phyloP scores from a whole-genome alignment of 1,140 invertebrate genomes.

The Lordiphosa stackelbergi region DNA sequence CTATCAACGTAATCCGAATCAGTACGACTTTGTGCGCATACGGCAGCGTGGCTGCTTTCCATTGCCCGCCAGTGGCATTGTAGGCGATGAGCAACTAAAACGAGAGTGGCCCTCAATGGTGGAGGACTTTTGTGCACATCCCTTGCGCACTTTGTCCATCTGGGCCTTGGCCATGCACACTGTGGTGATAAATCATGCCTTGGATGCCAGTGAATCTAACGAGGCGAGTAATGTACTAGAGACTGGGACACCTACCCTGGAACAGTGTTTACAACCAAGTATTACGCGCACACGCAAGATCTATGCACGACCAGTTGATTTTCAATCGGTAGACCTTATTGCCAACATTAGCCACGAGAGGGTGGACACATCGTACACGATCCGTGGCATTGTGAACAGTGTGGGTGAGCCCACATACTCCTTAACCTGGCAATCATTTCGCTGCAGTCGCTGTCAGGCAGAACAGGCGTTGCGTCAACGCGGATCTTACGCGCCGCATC shows the following conservation, averaged over 20 bases:
- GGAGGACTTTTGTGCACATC: conserved; percentile 79
- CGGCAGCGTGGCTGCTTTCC: conserved; percentile 77
- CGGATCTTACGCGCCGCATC: conserved; percentile 44
- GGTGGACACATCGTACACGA: conserved; percentile 81
- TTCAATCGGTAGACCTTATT: conserved; percentile 40
- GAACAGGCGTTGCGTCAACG: conserved; percentile 81
- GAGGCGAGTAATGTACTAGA: neutral
- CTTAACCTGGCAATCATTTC: conserved; percentile 88
- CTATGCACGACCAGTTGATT: conserved; percentile 41
- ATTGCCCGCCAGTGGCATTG: conserved; percentile 78
- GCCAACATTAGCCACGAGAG: conserved; percentile 28
- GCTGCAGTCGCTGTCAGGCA: conserved; percentile 84
- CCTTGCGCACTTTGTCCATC: conserved; percentile 79
- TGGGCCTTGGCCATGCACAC: conserved; percentile 83
- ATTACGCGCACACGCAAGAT: conserved; percentile 39
- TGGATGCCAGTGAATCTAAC: conserved; percentile 22
- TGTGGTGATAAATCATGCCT: conserved; percentile 64
- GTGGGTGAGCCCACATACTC: conserved; percentile 86
- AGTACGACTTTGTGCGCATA: conserved; percentile 77
- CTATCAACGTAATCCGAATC: conserved; percentile 66
- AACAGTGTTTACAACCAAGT: conserved; percentile 26
- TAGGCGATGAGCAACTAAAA: conserved; percentile 78
- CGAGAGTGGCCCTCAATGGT: conserved; percentile 79
- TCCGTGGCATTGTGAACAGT: conserved; percentile 91
- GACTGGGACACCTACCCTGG: neutral